Base-by-base conservation (phyloP, 2,888 invertebrate genomes). In the Oligia latruncula region DNA sequence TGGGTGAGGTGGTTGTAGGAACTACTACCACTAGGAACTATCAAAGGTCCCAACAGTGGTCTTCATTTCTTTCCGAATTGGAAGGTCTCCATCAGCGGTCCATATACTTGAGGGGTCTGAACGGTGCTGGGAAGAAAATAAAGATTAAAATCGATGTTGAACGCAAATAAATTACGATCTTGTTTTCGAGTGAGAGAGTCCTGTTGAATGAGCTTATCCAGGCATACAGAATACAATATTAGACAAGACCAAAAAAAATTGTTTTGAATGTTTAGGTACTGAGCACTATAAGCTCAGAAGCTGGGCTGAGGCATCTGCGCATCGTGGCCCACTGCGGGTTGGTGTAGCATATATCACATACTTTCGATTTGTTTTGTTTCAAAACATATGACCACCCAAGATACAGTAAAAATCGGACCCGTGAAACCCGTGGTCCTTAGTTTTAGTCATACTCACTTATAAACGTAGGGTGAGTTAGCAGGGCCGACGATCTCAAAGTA, bases 61-160 rank as follows among this genome's bases (percentile, higher is more conserved):
- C n/a, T 67, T 83, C 65, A 81, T 62, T 73, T 79, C 60, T 84
- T 86, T 64, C 46, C 60, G 29, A 71, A 74, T 55, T 64, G 4
- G 52, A 88, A 68, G 13, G 79, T 68, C 29, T 88, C 76, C 23
- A 74, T 9, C 35, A 85, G 9, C n/a, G 87, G 87, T 35, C 85
- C 70, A 2, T 43, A 49, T 0, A 64, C 43, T 8, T 23, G 55
- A 8, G 87, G 83, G 1, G 67, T 64, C 4, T 75, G 29, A 11
- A 83, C 40, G 40, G 75, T 52, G 15, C 89, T 87, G 71, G 17
- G 29, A 74, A 77, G 0, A 66, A 67, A 70, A 46, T 15, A 60
- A n/a, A 2, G 1, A 40, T 46, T 71, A 23, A 13, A 55, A 73
- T 17, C 11, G 0, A 35, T 35, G 13, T 55, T 43, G 17, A 52